Evolutionary conservation across 2,113 vertebrate species (phyloP), one percentile per base, ranked within the genome.

Genomic region (Saccopteryx leptura): DNA sequence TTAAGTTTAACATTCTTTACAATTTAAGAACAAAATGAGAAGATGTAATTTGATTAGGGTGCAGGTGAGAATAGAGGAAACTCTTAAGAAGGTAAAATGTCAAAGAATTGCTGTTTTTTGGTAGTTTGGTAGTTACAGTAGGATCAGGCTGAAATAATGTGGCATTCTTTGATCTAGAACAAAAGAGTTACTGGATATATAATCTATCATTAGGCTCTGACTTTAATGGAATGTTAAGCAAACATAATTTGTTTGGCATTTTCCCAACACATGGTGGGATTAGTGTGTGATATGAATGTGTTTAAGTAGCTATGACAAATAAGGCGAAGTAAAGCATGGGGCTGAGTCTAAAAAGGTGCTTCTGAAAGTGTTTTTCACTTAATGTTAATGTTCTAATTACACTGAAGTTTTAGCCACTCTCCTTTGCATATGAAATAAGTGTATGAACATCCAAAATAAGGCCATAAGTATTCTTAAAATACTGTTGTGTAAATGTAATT

Each of bases 401-500:
- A 88, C 9, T 11, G 52, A 71, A 71, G 26, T 65, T 61, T 54
- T 19, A 92, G 48, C 84, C 9, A 76, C 52, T 95, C 88, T 93
- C 79, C 14, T 48, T 82, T 75, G 76, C 88, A 48, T 96, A 89
- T 93, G 87, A 88, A 79, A 85, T 93, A 66, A 19, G 1, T 33
- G 4, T 82, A 79, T 56, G 92, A 87, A 15, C 72, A 95, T 81
- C 74, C 89, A 89, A 91, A 85, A 61, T 0, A 0, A 92, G 61
- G 4, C 31, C 23, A 76, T 94, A 90, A 96, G 96, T 91, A 94
- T 68, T 96, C 95, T 83, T 80, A 84, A 88, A 63, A 94, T 65
- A 87, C 83, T 4, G 19, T 89, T 96, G 93, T 96, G 61, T 90
- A 92, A 96, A 88, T 89, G 39, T 83, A 94, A 54, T 91, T 96